Evolutionary conservation across 2,113 vertebrate species (phyloP), one percentile per base, ranked within the genome.

Genomic region (Tiliqua scincoides): DNA sequence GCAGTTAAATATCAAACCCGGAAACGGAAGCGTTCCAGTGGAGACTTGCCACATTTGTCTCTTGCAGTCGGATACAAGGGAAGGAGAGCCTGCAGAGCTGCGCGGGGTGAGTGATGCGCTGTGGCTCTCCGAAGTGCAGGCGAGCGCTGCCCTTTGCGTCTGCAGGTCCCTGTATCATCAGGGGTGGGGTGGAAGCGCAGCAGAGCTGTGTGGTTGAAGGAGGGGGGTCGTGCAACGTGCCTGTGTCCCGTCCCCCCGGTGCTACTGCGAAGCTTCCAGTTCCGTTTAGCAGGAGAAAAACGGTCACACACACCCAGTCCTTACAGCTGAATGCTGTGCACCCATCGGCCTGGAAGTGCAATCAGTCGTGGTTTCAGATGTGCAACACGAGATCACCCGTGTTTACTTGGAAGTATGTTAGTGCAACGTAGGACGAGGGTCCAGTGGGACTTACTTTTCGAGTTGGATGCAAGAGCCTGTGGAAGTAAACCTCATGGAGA

Each of bases 11-110:
- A 0, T 54, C 3, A 30, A 57, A 30, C 32, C 57, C 91, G 94
- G 94, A 95, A 94, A 87, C 94, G 94, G 94, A 94, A 94, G 82
- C 63, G 14, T 32, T 0, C 21, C 18, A 27, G 11, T 2, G 65
- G 1, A 2, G 43, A 7, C 2, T 80, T 62, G 23, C 21, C 4
- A 8, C 2, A n/a, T n/a, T n/a, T 40, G 70, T 40, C 4, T 52
- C 76, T 73, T 79, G 81, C 40, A 65, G n/a, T 65, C 67, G 7
- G 17, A 21, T 11, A 32, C 48, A 25, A 70, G 0, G 2, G 1
- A 48, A 48, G 8, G 3, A 57, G 20, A 63, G 23, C 40, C 10
- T 48, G 4, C 8, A 48, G 8, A n/a, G n/a, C n/a, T 1, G 0
- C n/a, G 54, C 6, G 1, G 3, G 0, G 27, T 1, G 0, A 68